Evolutionary conservation across 2,113 vertebrate species (phyloP), one percentile per base, ranked within the genome.

Genomic region (Gobius niger): DNA sequence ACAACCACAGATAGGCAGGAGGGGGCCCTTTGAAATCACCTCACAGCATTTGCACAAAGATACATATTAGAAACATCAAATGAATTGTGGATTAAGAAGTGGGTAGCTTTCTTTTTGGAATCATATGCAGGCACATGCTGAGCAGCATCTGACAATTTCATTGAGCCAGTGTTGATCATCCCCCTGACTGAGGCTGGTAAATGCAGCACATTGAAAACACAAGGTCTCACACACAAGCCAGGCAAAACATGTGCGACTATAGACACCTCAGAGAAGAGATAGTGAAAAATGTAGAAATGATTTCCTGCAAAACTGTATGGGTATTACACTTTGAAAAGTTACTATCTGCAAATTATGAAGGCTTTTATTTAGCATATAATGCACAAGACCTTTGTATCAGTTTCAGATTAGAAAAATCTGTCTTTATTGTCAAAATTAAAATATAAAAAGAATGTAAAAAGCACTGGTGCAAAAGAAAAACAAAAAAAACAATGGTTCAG

Each of bases 81-180:
- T 41, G 9, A 42, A 42, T 41, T 59, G 6, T 41, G 3, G 3
- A 24, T 41, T 9, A 15, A 41, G 12, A 40, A 7, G 44, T 10
- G 42, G 3, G 53, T 34, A 40, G 14, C 14, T 16, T 60, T 60
- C 4, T 40, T 16, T 40, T 44, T 16, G 15, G 19, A 7, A 6
- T 68, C 42, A 46, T 67, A 67, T 70, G 57, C 50, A 47, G 42
- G 14, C 46, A 51, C 16, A 14, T 64, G 49, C 59, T 50, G 47
- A 50, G 47, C 40, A 34, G 34, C 53, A 34, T 56, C 11, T 88
- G 89, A 92, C 90, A 86, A 82, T 83, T 90, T 80, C 76, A 89
- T 89, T 85, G 82, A 87, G 75, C 74, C 80, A 88, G 87, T 34
- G 24, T 92, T 88, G 87, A 80, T 77, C 75, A 63, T 71, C 64